These are phyloP conservation scores for Meriones unguiculatus DNA, from an alignment of 2,113 vertebrate genomes.

Conservation along the genomic window DNA sequence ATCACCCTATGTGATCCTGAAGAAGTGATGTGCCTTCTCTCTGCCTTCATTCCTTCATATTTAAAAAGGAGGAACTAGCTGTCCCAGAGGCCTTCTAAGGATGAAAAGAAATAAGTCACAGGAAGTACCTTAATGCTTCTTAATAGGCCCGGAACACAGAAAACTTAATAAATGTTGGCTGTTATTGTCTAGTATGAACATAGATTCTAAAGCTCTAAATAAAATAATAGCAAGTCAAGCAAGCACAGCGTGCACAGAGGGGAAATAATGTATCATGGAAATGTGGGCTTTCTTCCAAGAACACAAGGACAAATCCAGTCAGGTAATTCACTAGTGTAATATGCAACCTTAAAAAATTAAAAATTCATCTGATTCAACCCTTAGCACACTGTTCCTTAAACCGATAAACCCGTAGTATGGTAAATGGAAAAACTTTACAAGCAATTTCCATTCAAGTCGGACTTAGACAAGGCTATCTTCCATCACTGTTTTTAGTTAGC, in stretches of 20 bases:
- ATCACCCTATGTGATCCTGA: background rate
- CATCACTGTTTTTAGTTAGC: background rate
- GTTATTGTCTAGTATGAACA: slow-evolving; percentile 2
- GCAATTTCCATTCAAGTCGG: background rate
- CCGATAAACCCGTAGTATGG: background rate
- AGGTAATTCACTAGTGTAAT: slow-evolving; percentile 16
- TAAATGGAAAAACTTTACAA: background rate
- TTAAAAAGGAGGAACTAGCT: background rate
- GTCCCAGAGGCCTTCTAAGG: background rate
- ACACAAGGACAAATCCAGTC: background rate
- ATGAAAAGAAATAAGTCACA: slow-evolving; percentile 33
- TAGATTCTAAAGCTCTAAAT: slow-evolving; percentile 44
- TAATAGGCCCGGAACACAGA: background rate
- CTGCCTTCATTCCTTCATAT: slow-evolving; percentile 24
- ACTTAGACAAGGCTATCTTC: background rate
- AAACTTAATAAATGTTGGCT: slow-evolving; percentile 33
- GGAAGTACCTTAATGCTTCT: background rate
- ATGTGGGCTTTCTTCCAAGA: background rate
- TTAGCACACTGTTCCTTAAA: slow-evolving; percentile 31
- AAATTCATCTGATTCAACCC: slow-evolving; percentile 1
- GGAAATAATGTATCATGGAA: background rate
- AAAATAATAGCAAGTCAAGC: background rate
- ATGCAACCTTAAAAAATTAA: background rate
- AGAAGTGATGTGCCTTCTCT: background rate
- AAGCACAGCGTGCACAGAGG: background rate